Conservation (phyloP, 1,140 invertebrate species). For the Papilio polyxenes region DNA sequence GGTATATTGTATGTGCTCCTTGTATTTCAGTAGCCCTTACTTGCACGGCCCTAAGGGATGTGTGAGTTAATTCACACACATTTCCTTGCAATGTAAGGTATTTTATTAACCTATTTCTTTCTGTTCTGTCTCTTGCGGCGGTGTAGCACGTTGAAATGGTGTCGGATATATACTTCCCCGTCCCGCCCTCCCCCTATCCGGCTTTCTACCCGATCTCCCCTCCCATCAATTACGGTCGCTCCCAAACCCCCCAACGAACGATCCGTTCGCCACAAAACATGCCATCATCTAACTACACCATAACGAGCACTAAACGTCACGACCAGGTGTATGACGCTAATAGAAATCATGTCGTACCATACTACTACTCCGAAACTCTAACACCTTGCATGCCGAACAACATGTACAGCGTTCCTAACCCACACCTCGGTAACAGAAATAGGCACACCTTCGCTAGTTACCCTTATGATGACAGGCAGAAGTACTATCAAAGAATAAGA, state of each 20-base stretch:
- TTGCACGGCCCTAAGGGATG: slow-evolving; percentile 34
- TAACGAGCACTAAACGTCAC: slow-evolving; percentile 60
- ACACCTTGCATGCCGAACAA: slow-evolving; percentile 72
- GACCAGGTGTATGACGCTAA: slow-evolving; percentile 74
- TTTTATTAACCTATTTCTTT: slow-evolving; percentile 76
- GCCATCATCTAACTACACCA: slow-evolving; percentile 57
- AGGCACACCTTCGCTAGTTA: slow-evolving; percentile 63
- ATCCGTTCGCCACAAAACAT: slow-evolving; percentile 59
- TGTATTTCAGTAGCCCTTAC: slow-evolving; percentile 42
- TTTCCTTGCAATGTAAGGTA: slow-evolving; percentile 42
- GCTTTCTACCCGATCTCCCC: slow-evolving; percentile 75
- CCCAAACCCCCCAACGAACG: slow-evolving; percentile 60
- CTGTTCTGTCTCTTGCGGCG: slow-evolving; percentile 77
- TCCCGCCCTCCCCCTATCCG: slow-evolving; percentile 69
- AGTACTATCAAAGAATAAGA: slow-evolving; percentile 56
- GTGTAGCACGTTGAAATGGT: slow-evolving; percentile 87
- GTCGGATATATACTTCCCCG: slow-evolving; percentile 85
- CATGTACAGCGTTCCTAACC: slow-evolving; percentile 65
- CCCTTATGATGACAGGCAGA: slow-evolving; percentile 64
- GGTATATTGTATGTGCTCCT: slow-evolving; percentile 60
- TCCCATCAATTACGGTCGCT: slow-evolving; percentile 64
- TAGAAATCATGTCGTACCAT: slow-evolving; percentile 76
- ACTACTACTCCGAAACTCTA: slow-evolving; percentile 76
- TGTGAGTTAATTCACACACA: slow-evolving; percentile 35
- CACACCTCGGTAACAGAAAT: slow-evolving; percentile 57